phyloP scores from a whole-genome alignment of 2,113 vertebrate genomes.

The Falco punctatus region DNA sequence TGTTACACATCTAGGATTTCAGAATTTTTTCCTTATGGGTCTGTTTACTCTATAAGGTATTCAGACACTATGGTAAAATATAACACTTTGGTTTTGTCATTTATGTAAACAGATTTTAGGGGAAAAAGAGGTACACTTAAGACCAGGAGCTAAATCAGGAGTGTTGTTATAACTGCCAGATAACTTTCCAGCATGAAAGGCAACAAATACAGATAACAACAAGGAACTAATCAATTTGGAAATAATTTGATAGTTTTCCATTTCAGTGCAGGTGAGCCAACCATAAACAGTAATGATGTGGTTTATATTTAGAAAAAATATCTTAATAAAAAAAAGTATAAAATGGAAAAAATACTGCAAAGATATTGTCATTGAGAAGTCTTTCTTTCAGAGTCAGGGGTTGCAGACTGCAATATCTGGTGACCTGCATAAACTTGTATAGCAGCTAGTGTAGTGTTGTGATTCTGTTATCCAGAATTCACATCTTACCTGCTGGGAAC shows the following conservation, averaged over 20 bases:
- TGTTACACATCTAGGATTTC: not conserved
- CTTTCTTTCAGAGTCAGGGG: not conserved
- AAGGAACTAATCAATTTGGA: not conserved
- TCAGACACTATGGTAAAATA: not conserved
- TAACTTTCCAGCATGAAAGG: not conserved
- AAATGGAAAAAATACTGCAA: not conserved
- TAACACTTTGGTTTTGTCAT: not conserved
- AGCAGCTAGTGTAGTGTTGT: conserved; percentile 29
- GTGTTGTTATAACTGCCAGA: not conserved
- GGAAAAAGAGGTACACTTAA: not conserved
- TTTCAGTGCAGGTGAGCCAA: not conserved
- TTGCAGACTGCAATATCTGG: conserved; percentile 24
- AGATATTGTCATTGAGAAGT: not conserved
- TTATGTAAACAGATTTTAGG: not conserved
- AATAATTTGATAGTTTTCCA: not conserved
- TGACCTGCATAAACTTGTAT: conserved; percentile 54
- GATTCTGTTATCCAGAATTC: conserved; percentile 57
- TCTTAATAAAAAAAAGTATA: not conserved
- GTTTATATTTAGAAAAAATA: not conserved
- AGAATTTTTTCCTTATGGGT: not conserved
- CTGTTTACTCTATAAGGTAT: not conserved
- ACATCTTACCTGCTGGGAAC: conserved; percentile 56
- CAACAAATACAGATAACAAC: not conserved
- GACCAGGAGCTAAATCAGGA: not conserved
- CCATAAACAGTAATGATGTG: not conserved